A percentile compares a stretch with the other conserved stretches of the same genome.
Conservation (phyloP, 2,113 vertebrate species). For the Girardinichthys multiradiatus region DNA sequence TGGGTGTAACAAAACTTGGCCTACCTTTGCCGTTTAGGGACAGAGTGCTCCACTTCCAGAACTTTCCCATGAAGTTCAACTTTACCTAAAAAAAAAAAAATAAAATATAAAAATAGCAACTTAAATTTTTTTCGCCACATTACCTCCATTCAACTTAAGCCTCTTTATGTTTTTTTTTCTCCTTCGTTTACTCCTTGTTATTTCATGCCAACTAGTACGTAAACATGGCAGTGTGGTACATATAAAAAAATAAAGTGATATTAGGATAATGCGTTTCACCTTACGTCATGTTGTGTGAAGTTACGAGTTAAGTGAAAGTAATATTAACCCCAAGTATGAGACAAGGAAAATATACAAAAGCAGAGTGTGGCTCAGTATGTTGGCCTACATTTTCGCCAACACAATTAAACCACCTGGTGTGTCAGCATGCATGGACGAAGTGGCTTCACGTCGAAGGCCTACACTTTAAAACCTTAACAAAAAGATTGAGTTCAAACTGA, state of each 20-base stretch:
- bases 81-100: conserved; percentile 86
- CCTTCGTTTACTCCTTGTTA: too few relatives aligned
- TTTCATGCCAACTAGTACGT: too few relatives aligned
- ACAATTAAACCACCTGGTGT: conserved; percentile 78
- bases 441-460: conserved; percentile 51
- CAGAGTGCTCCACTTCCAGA: conserved; percentile 96
- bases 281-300: too few relatives aligned
- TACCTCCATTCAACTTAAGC: background rate
- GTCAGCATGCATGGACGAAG: conserved; percentile 67
- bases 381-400: conserved; percentile 72
- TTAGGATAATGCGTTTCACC: too few relatives aligned
- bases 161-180: too few relatives aligned
- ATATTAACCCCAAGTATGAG: background rate
- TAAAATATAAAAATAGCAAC: conserved; percentile 48
- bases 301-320: background rate
- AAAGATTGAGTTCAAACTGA: conserved; percentile 12
- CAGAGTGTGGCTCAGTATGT: conserved; percentile 38
- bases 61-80: conserved; percentile 96
- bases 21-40: conserved; percentile 98
- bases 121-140: conserved; percentile 14
- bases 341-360: conserved; percentile 1
- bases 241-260: too few relatives aligned
- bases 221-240: too few relatives aligned
- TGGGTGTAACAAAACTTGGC: conserved; percentile 34
- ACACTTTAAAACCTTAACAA: background rate